A percentile compares a stretch with the other conserved stretches of the same genome.
These are phyloP conservation scores for Thripadectes ignobilis DNA, from an alignment of 2,797 vertebrate genomes.

Conservation along the genomic window DNA sequence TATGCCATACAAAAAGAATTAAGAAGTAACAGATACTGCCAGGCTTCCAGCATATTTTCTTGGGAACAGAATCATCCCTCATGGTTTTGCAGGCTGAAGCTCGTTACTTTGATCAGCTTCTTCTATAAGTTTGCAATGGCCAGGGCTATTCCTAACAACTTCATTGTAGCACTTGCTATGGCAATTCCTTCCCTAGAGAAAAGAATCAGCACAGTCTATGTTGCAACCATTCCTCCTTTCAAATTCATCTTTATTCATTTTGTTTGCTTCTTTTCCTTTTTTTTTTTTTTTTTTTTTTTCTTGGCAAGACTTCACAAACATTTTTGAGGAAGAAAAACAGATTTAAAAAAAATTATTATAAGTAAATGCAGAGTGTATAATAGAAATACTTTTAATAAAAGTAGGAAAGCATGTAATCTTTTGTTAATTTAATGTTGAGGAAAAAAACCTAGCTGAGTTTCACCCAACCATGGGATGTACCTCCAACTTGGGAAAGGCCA, in stretches of 20 bases:
- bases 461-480: background rate
- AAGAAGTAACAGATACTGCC: background rate
- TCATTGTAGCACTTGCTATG: background rate
- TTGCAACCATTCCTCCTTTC: background rate
- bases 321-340: background rate
- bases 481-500: background rate
- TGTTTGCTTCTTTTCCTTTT: background rate
- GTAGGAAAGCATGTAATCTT: background rate
- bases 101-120: background rate
- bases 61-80: background rate
- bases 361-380: background rate
- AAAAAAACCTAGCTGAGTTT: background rate
- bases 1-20: background rate
- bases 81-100: background rate
- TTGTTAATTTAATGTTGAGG: background rate
- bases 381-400: background rate
- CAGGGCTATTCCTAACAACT: background rate
- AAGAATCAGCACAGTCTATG: background rate
- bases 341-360: background rate
- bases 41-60: slow-evolving; percentile 2
- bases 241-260: background rate
- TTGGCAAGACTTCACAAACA: background rate
- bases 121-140: background rate
- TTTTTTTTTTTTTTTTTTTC: too few relatives aligned
- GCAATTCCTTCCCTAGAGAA: background rate